Base-by-base conservation (phyloP, 2,797 vertebrate genomes). In the Alosa sapidissima region DNA sequence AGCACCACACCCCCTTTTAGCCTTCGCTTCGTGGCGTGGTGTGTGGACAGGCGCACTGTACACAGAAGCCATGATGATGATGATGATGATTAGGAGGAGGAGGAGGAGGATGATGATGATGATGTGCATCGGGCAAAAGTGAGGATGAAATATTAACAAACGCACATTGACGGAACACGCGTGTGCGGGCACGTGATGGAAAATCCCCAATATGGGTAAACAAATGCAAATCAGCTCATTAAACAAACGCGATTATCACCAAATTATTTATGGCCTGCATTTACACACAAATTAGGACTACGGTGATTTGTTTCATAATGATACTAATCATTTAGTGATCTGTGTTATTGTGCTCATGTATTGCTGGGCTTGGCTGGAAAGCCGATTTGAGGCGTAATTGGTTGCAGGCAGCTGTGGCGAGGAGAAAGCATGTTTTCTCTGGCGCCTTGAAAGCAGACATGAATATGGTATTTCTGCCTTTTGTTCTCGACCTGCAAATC, bases 151-250 rank as follows among this genome's bases (percentile, higher is more conserved):
- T 86, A 90, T 89, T 85, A 62, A 92, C 89, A 91, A 89, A 91
- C 91, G 92, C 81, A 92, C 88, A 85, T 84, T 82, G 83, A 88
- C 85, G 88, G 84, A 41, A 91, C 89, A 90, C 89, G 89, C 91
- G 91, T 82, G 2, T 14, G 87, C 90, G 33, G 33, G 19, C 11
- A 51, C 28, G 72, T 24, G 81, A 65, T 86, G 86, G 92, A 92
- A 92, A 87, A 91, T 87, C 88, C 83, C 89, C 91, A 89, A 91
- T 85, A 91, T 91, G 91, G 91, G 89, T 89, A 91, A 93, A 93
- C 91, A 93, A 89, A 93, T 93, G 92, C 91, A 93, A 94, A 94
- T 93, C 68, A 92, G 86, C 89, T 90, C 87, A 90, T 93, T 92
- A 91, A 87, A 88, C 82, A 28, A 90, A 89, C 89, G 90, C 93